phyloP scores from a whole-genome alignment of 92 coral and sea anemone species.

The Actinostola sp. region DNA sequence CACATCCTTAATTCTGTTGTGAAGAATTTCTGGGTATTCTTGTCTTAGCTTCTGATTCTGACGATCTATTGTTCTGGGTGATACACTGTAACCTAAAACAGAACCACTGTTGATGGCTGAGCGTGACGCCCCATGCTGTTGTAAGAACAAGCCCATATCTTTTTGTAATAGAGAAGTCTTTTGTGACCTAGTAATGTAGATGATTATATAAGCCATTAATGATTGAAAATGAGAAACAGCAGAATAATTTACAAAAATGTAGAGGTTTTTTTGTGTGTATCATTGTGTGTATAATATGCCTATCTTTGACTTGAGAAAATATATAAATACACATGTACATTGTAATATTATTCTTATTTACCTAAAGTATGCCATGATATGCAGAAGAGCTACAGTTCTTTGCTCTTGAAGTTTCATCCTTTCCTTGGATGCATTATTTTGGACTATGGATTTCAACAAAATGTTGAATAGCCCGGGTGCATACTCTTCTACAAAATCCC shows the following conservation, averaged over 20 bases:
- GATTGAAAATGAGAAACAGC: no score
- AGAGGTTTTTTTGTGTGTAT: no score
- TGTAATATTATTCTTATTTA: constrained; percentile 7
- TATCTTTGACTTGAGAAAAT: no score
- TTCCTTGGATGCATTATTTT: constrained; percentile 35
- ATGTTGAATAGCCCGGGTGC: constrained; percentile 57
- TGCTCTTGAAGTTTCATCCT: constrained; percentile 42
- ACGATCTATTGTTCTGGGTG: constrained; percentile 45
- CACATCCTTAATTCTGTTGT: constrained; percentile 4
- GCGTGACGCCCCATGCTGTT: constrained; percentile 58
- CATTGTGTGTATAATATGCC: constrained; percentile 4
- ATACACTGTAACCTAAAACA: constrained; percentile 34
- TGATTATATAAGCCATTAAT: no score
- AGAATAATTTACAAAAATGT: no score
- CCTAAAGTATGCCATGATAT: constrained; percentile 66
- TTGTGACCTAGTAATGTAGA: constrained; percentile 50
- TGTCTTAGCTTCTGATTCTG: constrained; percentile 34
- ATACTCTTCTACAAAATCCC: constrained; percentile 48
- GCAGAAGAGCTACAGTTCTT: constrained; percentile 63
- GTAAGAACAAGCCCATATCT: constrained; percentile 60
- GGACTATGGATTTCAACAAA: constrained; percentile 33
- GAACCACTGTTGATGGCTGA: constrained; percentile 40
- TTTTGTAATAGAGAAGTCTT: constrained; percentile 53
- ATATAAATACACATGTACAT: not conserved
- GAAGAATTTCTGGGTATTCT: constrained; percentile 29